Conservation (phyloP, 2,888 invertebrate genomes). For the Philopedon plagiatum region DNA sequence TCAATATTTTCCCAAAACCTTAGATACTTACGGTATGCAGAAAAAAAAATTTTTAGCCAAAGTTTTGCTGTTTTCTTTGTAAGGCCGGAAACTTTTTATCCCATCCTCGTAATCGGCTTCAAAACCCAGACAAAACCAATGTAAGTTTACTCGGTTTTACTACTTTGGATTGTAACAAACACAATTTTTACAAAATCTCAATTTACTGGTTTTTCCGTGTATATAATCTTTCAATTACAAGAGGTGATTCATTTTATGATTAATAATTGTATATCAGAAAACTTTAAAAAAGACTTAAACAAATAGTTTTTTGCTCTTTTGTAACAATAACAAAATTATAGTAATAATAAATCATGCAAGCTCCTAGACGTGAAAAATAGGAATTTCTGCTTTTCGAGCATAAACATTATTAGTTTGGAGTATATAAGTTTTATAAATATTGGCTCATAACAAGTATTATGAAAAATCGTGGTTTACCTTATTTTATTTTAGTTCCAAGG, state of each 20-base stretch:
- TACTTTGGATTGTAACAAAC: no score
- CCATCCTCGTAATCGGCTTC: no score
- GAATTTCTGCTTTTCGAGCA: constrained; percentile 4
- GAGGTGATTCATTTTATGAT: constrained; percentile 22
- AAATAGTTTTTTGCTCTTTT: constrained; percentile 17
- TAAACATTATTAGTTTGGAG: constrained; percentile 19
- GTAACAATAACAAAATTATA: constrained; percentile 18
- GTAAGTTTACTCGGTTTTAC: no score
- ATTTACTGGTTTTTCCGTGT: neutral
- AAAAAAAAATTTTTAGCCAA: no score
- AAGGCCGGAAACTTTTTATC: no score
- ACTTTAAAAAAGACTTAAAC: constrained; percentile 17
- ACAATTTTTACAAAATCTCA: no score
- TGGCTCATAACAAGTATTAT: constrained; percentile 6
- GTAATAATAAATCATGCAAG: constrained; percentile 22
- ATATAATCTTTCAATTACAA: neutral
- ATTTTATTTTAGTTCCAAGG: constrained; percentile 16
- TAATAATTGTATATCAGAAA: constrained; percentile 22
- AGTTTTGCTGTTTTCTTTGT: no score
- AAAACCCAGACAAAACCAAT: no score
- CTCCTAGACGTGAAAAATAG: constrained; percentile 14
- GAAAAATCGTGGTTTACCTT: constrained; percentile 11
- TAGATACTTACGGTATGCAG: no score
- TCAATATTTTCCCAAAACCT: no score
- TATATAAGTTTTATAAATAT: constrained; percentile 20